Evolutionary conservation across 2,113 vertebrate genomes (phyloP).

Genomic region (Peromyscus leucopus): DNA sequence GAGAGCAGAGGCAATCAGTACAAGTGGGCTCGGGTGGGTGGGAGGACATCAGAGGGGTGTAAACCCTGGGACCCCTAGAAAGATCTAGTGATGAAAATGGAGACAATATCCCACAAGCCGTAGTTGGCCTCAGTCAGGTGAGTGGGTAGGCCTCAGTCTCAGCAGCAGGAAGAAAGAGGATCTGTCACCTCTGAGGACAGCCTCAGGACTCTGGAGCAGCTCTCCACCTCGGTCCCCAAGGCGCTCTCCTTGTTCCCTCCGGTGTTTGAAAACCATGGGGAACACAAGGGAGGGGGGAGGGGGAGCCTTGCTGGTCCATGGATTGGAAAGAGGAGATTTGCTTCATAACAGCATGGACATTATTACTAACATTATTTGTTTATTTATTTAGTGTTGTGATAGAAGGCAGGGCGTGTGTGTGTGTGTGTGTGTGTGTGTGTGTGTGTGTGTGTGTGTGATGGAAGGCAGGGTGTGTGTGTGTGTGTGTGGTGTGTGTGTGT

Average conservation of each 20-base stretch:
- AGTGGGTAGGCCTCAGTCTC: background rate
- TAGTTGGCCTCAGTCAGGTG: background rate
- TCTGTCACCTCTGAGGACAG: background rate
- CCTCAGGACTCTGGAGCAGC: background rate
- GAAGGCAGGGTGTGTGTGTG: background rate
- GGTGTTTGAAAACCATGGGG: background rate
- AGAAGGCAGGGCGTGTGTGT: background rate
- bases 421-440: background rate
- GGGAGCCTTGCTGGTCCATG: background rate
- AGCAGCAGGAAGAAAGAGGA: background rate
- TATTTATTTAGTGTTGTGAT: background rate
- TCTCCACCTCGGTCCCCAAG: background rate
- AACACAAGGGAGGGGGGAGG: background rate
- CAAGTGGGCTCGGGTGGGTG: rapidly evolving
- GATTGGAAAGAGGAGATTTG: background rate
- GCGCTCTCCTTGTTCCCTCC: background rate
- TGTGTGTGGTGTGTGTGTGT: background rate
- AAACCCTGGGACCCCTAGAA: background rate
- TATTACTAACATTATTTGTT: background rate
- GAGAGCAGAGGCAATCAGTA: background rate
- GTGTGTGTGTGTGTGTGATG: background rate
- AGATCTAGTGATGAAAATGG: too few species aligned
- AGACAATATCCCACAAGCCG: background rate
- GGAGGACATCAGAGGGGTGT: background rate
- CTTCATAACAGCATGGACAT: background rate